A percentile compares a stretch with the other conserved stretches of the same genome.
phyloP scores from a whole-genome alignment of 1,140 invertebrate species.

The Plutomurus gul region DNA sequence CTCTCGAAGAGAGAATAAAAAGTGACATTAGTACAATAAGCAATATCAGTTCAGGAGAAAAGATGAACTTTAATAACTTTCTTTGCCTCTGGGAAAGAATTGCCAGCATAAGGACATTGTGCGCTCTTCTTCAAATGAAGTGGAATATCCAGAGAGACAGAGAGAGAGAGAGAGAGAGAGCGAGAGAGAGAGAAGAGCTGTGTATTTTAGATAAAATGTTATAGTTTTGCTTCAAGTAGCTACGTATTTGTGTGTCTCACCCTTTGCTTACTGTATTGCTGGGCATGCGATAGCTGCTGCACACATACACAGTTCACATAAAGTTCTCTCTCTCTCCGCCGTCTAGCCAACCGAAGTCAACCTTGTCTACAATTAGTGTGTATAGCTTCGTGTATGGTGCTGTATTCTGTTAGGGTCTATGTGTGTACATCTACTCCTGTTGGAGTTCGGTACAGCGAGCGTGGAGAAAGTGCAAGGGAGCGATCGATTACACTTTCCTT shows the following conservation, averaged over 20 bases:
- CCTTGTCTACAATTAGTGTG: too few relatives aligned
- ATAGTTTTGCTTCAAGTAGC: too few relatives aligned
- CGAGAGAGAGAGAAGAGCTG: too few relatives aligned
- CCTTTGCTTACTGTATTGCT: not conserved
- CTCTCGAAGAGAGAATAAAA: not conserved
- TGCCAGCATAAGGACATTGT: too few relatives aligned
- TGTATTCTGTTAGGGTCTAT: not conserved
- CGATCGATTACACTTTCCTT: conserved; percentile 38
- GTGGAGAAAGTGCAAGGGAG: conserved; percentile 12
- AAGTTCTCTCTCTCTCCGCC: not conserved
- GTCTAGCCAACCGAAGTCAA: too few relatives aligned
- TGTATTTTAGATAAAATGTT: too few relatives aligned
- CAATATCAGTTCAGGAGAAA: not conserved
- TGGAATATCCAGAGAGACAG: not conserved
- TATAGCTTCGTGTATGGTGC: not conserved
- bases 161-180: too few relatives aligned
- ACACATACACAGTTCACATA: not conserved
- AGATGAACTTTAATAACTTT: not conserved
- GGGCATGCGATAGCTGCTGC: too few relatives aligned
- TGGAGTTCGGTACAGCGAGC: not conserved
- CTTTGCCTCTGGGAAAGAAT: not conserved
- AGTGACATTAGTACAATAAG: not conserved
- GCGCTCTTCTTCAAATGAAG: not conserved
- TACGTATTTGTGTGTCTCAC: too few relatives aligned
- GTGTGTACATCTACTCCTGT: not conserved